Base-by-base conservation (phyloP, 2,113 vertebrate genomes). In the Capra hircus region DNA sequence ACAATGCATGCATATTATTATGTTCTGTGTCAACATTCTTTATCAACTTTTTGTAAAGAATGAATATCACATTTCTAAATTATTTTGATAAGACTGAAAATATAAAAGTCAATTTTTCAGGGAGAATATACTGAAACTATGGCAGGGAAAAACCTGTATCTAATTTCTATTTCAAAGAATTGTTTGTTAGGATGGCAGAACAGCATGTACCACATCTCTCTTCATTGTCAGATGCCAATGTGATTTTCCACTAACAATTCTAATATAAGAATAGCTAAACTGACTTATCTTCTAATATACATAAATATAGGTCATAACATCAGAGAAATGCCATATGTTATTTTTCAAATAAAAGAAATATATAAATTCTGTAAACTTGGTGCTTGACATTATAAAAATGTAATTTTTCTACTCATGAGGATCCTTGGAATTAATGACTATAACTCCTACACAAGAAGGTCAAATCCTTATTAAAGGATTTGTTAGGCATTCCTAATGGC, bases 381-480 rank as follows among this genome's bases (percentile, higher is more conserved):
- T 93, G 15, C 5, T 21, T 92, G 87, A 81, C 3, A 93, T 96
- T 95, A 90, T 95, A 89, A 89, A 98, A 84, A n/a, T 80, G 4
- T 50, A 62, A 28, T 86, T 95, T 97, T 97, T 95, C 33, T 81
- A 45, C 0, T 15, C 6, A 62, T 53, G 7, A 43, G 45, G 64
- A 97, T 53, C 19, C 0, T 82, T 93, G 5, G 87, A 97, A 94
- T 52, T 30, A 98, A 60, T 97, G 91, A 81, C 3, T 7, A 28
- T 48, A 93, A 87, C 74, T 96, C 92, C 8, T 96, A 9, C 33
- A 82, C 45, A 14, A 48, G 96, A 87, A 43, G 10, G 45, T 60
- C 96, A 57, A 94, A 89, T 83, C 14, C 87, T 90, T 96, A 94
- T 94, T 94, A 91, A 82, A 40, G 62, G 27, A 86, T 95, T 93